Base-by-base conservation (phyloP, 1,140 invertebrate genomes). In the Thaumetopoea pityocampa region DNA sequence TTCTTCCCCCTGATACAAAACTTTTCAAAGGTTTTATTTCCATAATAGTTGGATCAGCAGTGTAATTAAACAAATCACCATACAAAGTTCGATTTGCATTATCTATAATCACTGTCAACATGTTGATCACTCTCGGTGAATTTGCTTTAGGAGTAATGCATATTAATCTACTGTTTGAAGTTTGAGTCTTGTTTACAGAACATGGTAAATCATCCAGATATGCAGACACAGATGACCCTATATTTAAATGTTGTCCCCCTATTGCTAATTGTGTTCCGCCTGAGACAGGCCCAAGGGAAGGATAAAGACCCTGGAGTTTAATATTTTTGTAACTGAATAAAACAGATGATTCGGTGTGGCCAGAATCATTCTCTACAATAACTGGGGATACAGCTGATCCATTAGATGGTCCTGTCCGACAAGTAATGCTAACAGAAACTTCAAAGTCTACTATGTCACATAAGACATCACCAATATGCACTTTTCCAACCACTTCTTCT, bases 231-330 rank as follows among this genome's bases (percentile, higher is more conserved):
- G 90, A 90, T 16, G 94, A 96, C 2, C 98, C 98, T 67, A 98
- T 96, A 70, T 99, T 97, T 27, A 99, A 83, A 84, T 97, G 93
- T 51, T 92, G 89, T 8, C 98, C 98, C 50, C 90, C 92, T 41
- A 99, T 93, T 1, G 94, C 94, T 27, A 99, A 79, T 55, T 93
- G 91, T 0, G 97, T 99, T 1, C 98, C 98, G 11, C 98, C 98
- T 51, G 96, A 96, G 57, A 94, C 90, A 2, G 98, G 98, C 0
- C 98, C 98, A 26, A 95, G 87, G 0, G 89, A 86, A 1, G 98
- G 98, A 74, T 91, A 91, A 32, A 99, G 87, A 3, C 92, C 91
- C 27, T 89, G 90, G 24, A 99, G 74, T 63, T 90, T 88, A 32
- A 97, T 91, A 74, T 96, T 92, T 74, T 96, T 96, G 61, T 96